Percentiles rank a stretch among this genome's conserved stretches.
Conservation (phyloP, 2,797 vertebrate species). For the Falco naumanni region DNA sequence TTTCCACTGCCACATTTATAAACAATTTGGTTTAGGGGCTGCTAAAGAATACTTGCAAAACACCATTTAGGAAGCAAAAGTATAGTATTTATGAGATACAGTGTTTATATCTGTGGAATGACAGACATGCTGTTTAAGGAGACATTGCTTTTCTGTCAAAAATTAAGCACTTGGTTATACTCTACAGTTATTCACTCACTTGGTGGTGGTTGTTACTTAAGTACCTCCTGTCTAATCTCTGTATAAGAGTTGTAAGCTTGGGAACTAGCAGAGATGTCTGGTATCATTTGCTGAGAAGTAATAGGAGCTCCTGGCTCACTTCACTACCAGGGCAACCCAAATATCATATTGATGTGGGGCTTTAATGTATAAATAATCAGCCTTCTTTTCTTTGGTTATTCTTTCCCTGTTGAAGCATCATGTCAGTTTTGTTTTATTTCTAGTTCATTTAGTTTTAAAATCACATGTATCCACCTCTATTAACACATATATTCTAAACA, state of each 20-base stretch:
- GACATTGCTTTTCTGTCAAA: constrained; percentile 4
- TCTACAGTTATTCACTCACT: background rate
- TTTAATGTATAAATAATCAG: background rate
- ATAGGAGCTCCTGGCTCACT: background rate
- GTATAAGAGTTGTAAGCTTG: background rate
- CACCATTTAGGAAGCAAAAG: background rate
- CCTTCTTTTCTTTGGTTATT: background rate
- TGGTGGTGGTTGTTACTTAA: background rate
- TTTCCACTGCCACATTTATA: constrained; percentile 4
- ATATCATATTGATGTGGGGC: rapidly evolving
- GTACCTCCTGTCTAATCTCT: background rate
- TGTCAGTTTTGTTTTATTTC: background rate
- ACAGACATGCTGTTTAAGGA: background rate
- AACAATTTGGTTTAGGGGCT: constrained; percentile 13
- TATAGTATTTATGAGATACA: background rate
- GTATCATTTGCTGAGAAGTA: background rate
- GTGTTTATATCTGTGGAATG: background rate
- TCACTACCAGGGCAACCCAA: background rate
- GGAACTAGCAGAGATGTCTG: background rate
- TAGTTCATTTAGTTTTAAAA: background rate
- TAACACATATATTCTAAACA: background rate
- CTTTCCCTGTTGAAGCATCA: background rate
- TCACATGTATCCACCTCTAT: background rate
- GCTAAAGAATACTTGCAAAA: constrained; percentile 15
- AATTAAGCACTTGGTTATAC: constrained; percentile 11